Evolutionary conservation across 2,113 vertebrate genomes (phyloP), one percentile per base, ranked within the genome.

Genomic region (Cathartes aura): DNA sequence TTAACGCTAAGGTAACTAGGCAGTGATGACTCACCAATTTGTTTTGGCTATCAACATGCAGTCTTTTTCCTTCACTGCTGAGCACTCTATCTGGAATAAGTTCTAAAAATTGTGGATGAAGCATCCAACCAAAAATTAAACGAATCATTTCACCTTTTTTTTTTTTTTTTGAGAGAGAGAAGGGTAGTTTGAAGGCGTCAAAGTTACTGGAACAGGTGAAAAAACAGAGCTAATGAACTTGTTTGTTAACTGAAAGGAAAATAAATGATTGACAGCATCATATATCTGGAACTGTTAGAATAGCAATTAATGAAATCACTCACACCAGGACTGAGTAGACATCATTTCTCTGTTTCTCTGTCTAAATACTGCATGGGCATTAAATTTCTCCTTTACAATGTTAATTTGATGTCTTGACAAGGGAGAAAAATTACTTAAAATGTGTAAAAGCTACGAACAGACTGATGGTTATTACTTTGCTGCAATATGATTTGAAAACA

Each of bases 381-480:
- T 95, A 95, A 60, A 30, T 87, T 92, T 97, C 80, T 94, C 91
- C 82, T 95, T 90, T 89, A 48, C 58, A 78, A 70, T 84, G 52
- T 94, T 96, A 91, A 96, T 95, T 68, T 85, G 80, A 64, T 93
- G 75, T 47, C 82, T 93, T 96, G 76, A 88, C 82, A 90, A 91
- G 82, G 47, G 36, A 89, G 38, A 93, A 95, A 92, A 93, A 91
- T 56, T 56, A 64, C 68, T 89, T 81, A 18, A 87, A 94, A 80
- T 75, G 67, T 81, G 67, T 90, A 93, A 91, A 91, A 92, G 40
- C 42, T 50, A 86, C 58, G 48, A 81, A n/a, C n/a, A 84, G 80
- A 60, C 50, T 87, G 58, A 91, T 85, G 75, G 40, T 82, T 95
- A 89, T 82, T 86, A 53, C 30, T 66, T 13, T 38, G 29, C 32